Base-by-base conservation (phyloP, 53 echinoderm and acorn worm species). In the Patiria pectinifera region DNA sequence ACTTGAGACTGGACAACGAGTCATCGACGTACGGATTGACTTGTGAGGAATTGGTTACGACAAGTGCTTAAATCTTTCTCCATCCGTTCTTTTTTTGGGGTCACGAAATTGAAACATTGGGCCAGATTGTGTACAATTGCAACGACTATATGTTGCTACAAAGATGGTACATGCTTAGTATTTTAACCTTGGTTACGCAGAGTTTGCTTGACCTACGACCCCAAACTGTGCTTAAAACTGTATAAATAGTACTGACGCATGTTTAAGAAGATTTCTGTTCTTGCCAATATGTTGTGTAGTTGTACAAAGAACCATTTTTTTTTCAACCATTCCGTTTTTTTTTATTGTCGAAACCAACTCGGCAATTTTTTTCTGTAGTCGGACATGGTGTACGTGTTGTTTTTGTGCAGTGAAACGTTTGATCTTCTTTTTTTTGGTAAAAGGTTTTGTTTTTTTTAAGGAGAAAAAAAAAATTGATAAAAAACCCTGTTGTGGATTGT, bases 261-360 rank as follows among this genome's bases (percentile, higher is more conserved):
- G 43, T 89, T 45, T 72, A 82, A 21, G 60, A 49, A 43, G 6
- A 89, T 47, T 66, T 89, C 69, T 61, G 80, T 89, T 89, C 89
- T 89, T 89, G 89, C 89, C 80, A 89, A 79, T 71, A 66, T 59
- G 43, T 35, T 84, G 87, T 87, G 87, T 82, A 53, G 82, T 76
- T 82, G 82, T 78, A 87, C 87, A 87, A 58, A 87, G 53, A 25
- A 76, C 13, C 49, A 16, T 23, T 69, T 48, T 35, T 48, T 35
- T 78, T 35, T 78, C 78, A 49, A 43, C 76, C 78, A 47, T 86
- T 71, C 86, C 71, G 13, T 74, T 71, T 86, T 22, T 18, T 71
- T 72, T 45, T 48, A 71, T 45, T 13, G 46, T 71, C 47, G 53
- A 53, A 53, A 53, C 53, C 86, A 48, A 74, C 74, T 86, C 47